These are phyloP conservation scores for Oenanthe oenanthe DNA, from an alignment of 2,113 vertebrate genomes.

Conservation along the genomic window DNA sequence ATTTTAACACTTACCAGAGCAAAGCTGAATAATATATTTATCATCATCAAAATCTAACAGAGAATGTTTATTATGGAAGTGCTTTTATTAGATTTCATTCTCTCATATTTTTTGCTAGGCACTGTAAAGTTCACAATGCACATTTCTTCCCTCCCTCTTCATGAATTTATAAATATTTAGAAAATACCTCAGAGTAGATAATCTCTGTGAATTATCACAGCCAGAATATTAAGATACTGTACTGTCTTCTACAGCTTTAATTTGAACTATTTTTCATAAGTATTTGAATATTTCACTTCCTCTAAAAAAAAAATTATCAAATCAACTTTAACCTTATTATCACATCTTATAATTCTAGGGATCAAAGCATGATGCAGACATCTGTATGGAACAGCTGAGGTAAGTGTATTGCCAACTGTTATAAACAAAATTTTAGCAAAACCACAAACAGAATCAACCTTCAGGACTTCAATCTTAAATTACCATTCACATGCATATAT, in stretches of 20 bases:
- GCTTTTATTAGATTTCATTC: not conserved
- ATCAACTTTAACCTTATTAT: not conserved
- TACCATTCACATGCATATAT: not conserved
- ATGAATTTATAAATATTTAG: not conserved
- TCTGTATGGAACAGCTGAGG: accelerated
- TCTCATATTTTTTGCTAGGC: not conserved
- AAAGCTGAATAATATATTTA: not conserved
- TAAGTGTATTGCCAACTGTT: not conserved
- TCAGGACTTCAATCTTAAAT: not conserved
- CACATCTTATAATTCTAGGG: not conserved
- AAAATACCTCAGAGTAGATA: not conserved
- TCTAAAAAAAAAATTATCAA: not conserved
- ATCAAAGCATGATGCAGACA: not conserved
- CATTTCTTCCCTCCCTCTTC: not conserved
- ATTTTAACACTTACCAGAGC: not conserved
- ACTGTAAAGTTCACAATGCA: not conserved
- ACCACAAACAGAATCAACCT: not conserved
- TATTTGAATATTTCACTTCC: not conserved
- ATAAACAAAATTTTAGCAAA: not conserved
- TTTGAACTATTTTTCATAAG: not conserved
- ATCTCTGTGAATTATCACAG: not conserved
- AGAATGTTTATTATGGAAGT: not conserved
- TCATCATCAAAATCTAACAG: not conserved
- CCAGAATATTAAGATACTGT: not conserved
- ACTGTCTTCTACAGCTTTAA: not conserved